phyloP scores from a whole-genome alignment of 2,888 invertebrate genomes.

The Homarus gammarus region DNA sequence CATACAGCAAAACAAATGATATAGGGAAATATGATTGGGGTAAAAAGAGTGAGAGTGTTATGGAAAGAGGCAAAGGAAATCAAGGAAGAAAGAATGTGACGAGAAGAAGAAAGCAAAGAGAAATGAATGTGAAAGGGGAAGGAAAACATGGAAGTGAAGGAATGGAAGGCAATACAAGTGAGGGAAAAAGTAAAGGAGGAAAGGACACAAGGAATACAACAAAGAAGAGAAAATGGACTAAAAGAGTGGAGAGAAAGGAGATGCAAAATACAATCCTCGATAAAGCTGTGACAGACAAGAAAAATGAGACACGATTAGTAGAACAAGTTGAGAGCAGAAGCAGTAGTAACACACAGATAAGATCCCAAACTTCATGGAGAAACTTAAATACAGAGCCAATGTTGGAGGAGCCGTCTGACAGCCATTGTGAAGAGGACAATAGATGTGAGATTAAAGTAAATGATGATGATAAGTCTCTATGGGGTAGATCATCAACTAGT shows the following conservation, averaged over 20 bases:
- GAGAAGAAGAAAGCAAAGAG: too few relatives aligned
- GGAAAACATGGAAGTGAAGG: too few relatives aligned
- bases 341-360: too few relatives aligned
- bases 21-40: not conserved
- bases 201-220: not conserved
- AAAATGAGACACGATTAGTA: not conserved
- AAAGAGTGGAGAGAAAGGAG: not conserved
- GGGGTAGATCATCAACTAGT: not conserved
- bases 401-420: not conserved
- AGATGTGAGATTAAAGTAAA: too few relatives aligned
- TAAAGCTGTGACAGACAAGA: not conserved
- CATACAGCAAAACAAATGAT: too few relatives aligned
- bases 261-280: not conserved
- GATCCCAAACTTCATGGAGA: too few relatives aligned
- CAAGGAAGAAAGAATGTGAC: too few relatives aligned
- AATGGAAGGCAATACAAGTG: not conserved
- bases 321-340: not conserved
- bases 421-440: not conserved
- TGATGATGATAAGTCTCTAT: too few relatives aligned
- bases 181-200: not conserved
- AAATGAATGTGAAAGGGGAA: too few relatives aligned
- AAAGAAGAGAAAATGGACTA: not conserved
- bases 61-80: not conserved
- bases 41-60: not conserved
- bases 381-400: not conserved